phyloP scores from a whole-genome alignment of 2,113 vertebrate species.

The Etheostoma cragini region DNA sequence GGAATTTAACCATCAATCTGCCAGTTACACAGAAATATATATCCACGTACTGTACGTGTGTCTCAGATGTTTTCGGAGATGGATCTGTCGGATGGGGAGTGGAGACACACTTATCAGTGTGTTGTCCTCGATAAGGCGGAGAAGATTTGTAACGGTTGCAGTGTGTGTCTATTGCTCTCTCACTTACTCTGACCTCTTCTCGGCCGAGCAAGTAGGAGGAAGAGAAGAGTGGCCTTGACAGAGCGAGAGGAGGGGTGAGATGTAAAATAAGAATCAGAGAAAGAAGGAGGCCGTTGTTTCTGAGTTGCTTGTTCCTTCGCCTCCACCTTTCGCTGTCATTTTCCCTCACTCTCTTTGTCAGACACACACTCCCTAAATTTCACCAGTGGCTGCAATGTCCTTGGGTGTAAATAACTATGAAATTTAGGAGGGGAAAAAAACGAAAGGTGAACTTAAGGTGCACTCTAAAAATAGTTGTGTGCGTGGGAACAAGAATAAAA shows the following conservation, averaged over 20 bases:
- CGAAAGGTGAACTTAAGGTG: conserved; percentile 17
- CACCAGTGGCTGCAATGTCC: conserved; percentile 57
- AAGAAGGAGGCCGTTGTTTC: conserved; percentile 73
- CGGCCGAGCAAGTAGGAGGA: conserved; percentile 74
- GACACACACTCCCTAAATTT: conserved; percentile 75
- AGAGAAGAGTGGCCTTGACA: conserved; percentile 83
- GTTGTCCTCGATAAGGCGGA: conserved; percentile 78
- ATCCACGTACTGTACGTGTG: conserved; percentile 53
- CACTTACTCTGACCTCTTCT: conserved; percentile 71
- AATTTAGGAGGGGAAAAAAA: conserved; percentile 17
- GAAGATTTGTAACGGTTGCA: conserved; percentile 80
- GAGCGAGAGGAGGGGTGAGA: conserved; percentile 65
- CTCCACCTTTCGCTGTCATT: conserved; percentile 58
- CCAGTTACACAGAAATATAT: conserved; percentile 33
- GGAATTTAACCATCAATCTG: conserved; percentile 59
- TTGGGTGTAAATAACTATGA: conserved; percentile 65
- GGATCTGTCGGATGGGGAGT: conserved; percentile 81
- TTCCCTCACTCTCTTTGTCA: conserved; percentile 70
- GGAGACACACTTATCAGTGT: conserved; percentile 83
- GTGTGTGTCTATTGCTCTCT: conserved; percentile 32
- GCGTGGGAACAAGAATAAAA: not conserved
- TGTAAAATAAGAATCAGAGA: conserved; percentile 57
- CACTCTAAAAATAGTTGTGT: not conserved
- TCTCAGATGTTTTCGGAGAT: conserved; percentile 80
- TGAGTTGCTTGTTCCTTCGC: conserved; percentile 44